phyloP scores from a whole-genome alignment of 2,888 invertebrate genomes.

The Orthonevra nobilis region DNA sequence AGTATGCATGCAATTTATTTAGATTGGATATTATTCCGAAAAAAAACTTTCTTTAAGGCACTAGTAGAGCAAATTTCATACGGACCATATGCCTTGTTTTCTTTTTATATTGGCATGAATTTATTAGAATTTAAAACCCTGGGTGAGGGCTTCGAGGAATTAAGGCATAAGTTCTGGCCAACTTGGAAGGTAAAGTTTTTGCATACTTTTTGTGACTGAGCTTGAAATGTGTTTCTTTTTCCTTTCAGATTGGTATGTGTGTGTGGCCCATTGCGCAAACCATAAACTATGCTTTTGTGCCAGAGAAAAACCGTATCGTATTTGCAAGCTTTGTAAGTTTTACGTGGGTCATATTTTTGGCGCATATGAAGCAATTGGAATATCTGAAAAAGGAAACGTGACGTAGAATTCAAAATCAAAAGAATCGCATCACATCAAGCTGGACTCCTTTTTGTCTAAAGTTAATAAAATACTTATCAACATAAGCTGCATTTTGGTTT shows the following conservation, averaged over 20 bases:
- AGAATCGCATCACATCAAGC: too few species aligned
- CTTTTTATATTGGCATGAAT: conserved; percentile 89
- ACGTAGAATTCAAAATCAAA: too few species aligned
- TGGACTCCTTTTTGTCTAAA: too few species aligned
- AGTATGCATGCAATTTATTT: too few species aligned
- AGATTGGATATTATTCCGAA: too few species aligned
- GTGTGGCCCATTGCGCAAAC: conserved; percentile 89
- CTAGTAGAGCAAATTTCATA: conserved; percentile 88
- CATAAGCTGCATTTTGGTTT: too few species aligned
- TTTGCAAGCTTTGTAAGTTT: conserved; percentile 87
- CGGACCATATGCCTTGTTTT: conserved; percentile 87
- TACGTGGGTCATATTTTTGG: conserved; percentile 88
- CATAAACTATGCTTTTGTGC: conserved; percentile 86
- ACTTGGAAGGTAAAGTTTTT: conserved; percentile 82
- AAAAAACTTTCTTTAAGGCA: conserved; percentile 79
- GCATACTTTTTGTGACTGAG: too few species aligned
- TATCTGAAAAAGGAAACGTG: too few species aligned
- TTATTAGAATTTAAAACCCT: conserved; percentile 85
- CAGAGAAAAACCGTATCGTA: conserved; percentile 87
- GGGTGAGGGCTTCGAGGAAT: conserved; percentile 84
- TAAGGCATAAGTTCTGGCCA: conserved; percentile 86
- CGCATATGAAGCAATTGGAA: conserved; percentile 85
- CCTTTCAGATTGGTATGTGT: conserved; percentile 81
- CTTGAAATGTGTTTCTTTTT: not conserved
- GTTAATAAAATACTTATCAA: too few species aligned